phyloP scores from a whole-genome alignment of 2,113 vertebrate species.

The Oryzias melastigma region DNA sequence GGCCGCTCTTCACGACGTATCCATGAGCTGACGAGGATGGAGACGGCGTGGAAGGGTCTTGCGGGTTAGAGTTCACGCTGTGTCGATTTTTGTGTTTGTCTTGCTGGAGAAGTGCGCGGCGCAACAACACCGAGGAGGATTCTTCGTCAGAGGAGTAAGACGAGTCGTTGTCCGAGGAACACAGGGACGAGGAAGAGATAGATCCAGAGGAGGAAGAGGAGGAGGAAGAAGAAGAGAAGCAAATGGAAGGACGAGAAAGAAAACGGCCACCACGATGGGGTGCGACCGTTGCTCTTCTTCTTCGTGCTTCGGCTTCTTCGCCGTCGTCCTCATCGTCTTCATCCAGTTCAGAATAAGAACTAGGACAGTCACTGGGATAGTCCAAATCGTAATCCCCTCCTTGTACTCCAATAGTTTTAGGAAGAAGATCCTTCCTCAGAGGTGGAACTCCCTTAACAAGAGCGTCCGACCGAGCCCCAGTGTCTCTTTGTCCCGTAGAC shows the following conservation, averaged over 20 bases:
- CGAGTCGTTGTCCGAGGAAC: conserved; percentile 94
- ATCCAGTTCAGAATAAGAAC: conserved; percentile 92
- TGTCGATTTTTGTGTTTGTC: conserved; percentile 69
- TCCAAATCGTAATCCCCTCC: conserved; percentile 82
- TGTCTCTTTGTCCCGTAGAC: conserved; percentile 61
- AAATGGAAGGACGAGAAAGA: conserved; percentile 86
- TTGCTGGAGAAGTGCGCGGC: conserved; percentile 88
- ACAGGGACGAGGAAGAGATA: conserved; percentile 91
- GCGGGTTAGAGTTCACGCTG: conserved; percentile 70
- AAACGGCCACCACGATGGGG: conserved; percentile 80
- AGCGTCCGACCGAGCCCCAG: conserved; percentile 58
- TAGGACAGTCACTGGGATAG: conserved; percentile 91
- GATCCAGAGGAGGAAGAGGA: conserved; percentile 93
- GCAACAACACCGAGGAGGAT: conserved; percentile 87
- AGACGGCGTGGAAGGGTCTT: conserved; percentile 55
- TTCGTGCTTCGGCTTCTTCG: conserved; percentile 61
- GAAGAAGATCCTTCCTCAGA: conserved; percentile 78
- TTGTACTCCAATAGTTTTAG: conserved; percentile 60
- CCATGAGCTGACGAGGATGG: conserved; percentile 69
- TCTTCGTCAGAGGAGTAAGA: conserved; percentile 95
- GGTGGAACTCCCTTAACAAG: conserved; percentile 78
- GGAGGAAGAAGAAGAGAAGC: conserved; percentile 91
- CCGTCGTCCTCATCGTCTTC: conserved; percentile 87
- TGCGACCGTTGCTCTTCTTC: conserved; percentile 30
- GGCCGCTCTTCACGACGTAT: conserved; percentile 82